A percentile compares a stretch with the other conserved stretches of the same genome.
phyloP scores from a whole-genome alignment of 2,888 invertebrate genomes.

The Lissocephala sabroskyi region DNA sequence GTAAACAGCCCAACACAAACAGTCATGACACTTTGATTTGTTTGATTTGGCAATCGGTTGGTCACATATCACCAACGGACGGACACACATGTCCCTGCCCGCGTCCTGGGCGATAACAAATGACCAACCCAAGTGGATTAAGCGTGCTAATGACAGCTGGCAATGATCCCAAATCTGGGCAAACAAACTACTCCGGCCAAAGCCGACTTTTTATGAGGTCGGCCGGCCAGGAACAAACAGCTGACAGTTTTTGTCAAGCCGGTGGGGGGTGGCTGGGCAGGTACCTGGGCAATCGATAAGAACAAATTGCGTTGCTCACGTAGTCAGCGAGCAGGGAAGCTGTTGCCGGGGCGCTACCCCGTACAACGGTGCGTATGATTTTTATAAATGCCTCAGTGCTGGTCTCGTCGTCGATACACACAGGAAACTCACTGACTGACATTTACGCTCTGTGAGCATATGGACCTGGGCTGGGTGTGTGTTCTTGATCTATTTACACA shows the following conservation, averaged over 20 bases:
- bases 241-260: slow-evolving; percentile 57
- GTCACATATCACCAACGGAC: slow-evolving; percentile 19
- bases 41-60: slow-evolving; percentile 45
- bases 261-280: slow-evolving; percentile 41
- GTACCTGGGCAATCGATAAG: slow-evolving; percentile 1
- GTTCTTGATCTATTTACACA: too few relatives aligned
- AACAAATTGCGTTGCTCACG: neutral
- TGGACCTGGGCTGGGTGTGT: slow-evolving; percentile 6
- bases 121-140: slow-evolving; percentile 47
- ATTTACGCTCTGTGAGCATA: slow-evolving; percentile 42
- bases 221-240: slow-evolving; percentile 17
- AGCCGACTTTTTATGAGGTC: slow-evolving; percentile 34
- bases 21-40: slow-evolving; percentile 48
- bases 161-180: slow-evolving; percentile 12
- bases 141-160: slow-evolving; percentile 50
- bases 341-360: slow-evolving; percentile 15
- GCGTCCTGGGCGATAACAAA: neutral
- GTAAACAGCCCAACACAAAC: slow-evolving; percentile 8
- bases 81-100: slow-evolving; percentile 8
- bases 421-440: slow-evolving; percentile 46
- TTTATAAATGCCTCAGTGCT: slow-evolving; percentile 58
- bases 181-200: too few relatives aligned
- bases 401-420: slow-evolving; percentile 28
- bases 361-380: slow-evolving; percentile 61
- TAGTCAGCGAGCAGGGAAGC: too few relatives aligned